A percentile compares a stretch with the other conserved stretches of the same genome.
Conservation (phyloP, 2,797 vertebrate genomes). For the Schizopygopsis malacanthus region DNA sequence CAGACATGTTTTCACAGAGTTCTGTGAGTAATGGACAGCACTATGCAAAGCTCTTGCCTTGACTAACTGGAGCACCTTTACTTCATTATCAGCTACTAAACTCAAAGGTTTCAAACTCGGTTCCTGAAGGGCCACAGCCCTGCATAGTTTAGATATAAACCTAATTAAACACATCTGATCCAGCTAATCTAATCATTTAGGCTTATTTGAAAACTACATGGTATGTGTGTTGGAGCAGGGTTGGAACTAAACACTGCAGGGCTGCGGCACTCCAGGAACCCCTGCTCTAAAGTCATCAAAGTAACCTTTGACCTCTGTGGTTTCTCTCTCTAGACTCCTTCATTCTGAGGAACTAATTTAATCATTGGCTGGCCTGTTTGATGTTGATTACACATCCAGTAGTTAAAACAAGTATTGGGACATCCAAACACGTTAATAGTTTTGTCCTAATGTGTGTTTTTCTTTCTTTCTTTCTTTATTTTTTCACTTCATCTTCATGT, state of each 20-base stretch:
- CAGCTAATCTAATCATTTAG: too few species aligned
- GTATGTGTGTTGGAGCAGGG: too few species aligned
- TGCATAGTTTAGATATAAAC: too few species aligned
- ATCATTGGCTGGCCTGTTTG: neutral
- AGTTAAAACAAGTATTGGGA: neutral
- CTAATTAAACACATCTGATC: too few species aligned
- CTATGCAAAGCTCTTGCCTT: neutral
- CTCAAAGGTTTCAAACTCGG: neutral
- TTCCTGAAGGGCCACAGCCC: too few species aligned
- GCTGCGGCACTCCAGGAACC: too few species aligned
- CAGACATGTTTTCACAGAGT: slow-evolving; percentile 23
- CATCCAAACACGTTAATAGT: neutral
- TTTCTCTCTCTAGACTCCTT: neutral
- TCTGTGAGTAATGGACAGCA: neutral
- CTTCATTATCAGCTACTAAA: slow-evolving; percentile 28
- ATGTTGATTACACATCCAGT: neutral
- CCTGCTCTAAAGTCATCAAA: slow-evolving; percentile 1
- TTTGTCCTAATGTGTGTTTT: neutral
- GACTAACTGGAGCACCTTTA: neutral
- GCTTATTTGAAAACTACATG: too few species aligned
- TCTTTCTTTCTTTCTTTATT: too few species aligned
- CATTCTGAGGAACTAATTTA: neutral
- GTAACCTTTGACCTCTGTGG: slow-evolving; percentile 22
- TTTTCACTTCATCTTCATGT: neutral
- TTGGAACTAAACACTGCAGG: too few species aligned